Evolutionary conservation across 2,797 vertebrate species (phyloP), one percentile per base, ranked within the genome.

Genomic region (Diplodus sargus): DNA sequence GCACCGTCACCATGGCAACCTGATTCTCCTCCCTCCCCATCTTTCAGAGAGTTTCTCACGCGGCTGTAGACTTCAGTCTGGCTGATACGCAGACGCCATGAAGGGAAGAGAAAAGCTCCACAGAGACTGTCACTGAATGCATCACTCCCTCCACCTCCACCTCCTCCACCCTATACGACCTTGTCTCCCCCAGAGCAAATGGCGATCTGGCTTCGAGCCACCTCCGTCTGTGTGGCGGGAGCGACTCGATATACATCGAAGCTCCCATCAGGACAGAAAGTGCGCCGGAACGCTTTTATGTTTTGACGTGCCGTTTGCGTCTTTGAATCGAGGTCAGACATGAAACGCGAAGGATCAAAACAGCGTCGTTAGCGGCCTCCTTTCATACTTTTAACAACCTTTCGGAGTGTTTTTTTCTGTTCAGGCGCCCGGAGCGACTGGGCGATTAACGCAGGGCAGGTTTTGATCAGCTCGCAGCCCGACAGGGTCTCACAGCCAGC

Each of bases 1-100:
- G 60, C 76, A 18, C 52, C 47, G 56, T 94, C 88, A 71, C 93
- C 85, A 92, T 93, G 83, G 91, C 79, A 92, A 94, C 92, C 39
- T 15, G 51, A 23, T 20, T 64, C 49, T 63, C 53, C 68, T 30
- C 49, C 47, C 63, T 70, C 54, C 20, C 68, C 71, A 69, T 62
- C 72, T 82, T 71, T 70, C 67, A 58, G 76, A 82, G 84, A 81
- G 64, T 68, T 67, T 85, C 58, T 68, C 76, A 4, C 84, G 18
- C 51, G 3, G 58, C 28, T 52, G 49, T 23, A 64, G 23, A 23
- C 76, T 67, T 58, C 28, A 42, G 30, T 74, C 69, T 20, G 66
- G 67, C 60, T 64, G 71, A 79, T 52, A 48, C 48, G 74, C 45
- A 87, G 62, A 83, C 39, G 22, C 63, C 59, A 14, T 45, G 63